These are phyloP conservation scores for Andinoacara biseriatus DNA, from an alignment of 2,113 vertebrate species.

Conservation along the genomic window DNA sequence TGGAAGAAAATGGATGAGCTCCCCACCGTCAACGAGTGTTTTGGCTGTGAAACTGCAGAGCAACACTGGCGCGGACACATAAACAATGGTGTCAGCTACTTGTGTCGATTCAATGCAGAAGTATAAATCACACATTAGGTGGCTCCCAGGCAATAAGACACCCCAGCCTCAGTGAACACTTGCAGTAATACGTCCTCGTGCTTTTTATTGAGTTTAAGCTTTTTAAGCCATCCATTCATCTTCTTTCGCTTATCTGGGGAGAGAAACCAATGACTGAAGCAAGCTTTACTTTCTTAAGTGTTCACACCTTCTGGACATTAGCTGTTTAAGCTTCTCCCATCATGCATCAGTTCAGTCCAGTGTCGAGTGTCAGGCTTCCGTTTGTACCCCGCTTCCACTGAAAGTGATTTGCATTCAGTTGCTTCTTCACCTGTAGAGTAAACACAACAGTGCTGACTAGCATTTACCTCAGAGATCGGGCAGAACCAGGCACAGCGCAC, in stretches of 20 bases:
- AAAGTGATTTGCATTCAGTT: neutral
- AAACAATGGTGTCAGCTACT: neutral
- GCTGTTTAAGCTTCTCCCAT: too few relatives aligned
- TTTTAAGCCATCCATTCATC: too few relatives aligned
- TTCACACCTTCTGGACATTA: too few relatives aligned
- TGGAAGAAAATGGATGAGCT: neutral
- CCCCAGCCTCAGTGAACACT: neutral
- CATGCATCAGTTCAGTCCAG: too few relatives aligned
- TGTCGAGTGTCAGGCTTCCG: neutral
- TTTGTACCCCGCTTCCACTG: neutral
- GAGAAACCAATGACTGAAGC: accelerated
- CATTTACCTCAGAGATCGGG: neutral
- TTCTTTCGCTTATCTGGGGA: too few relatives aligned
- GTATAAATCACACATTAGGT: neutral
- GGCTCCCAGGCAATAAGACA: neutral
- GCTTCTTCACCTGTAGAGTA: neutral
- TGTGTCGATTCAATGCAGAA: neutral
- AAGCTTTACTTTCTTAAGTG: neutral
- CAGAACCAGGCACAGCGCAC: neutral
- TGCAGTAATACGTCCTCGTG: accelerated
- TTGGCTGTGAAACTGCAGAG: neutral
- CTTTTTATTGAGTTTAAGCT: neutral
- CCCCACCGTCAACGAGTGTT: neutral
- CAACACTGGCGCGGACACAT: neutral
- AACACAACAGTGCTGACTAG: neutral